phyloP scores from a whole-genome alignment of 1,140 invertebrate genomes.

The Phocides pigmalion region DNA sequence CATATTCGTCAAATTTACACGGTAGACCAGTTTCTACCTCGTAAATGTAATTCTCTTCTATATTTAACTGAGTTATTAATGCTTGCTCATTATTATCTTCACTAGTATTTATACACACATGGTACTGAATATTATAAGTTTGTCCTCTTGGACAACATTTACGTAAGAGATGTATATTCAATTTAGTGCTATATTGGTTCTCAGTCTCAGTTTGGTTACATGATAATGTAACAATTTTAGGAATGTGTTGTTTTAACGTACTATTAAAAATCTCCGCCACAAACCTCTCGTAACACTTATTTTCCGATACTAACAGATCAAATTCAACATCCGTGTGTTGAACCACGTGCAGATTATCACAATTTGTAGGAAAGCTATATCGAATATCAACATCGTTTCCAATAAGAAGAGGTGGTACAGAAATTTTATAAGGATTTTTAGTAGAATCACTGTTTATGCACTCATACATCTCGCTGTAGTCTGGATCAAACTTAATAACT shows the following conservation, averaged over 20 bases:
- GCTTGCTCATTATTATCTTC: slow-evolving; percentile 39
- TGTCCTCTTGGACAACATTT: slow-evolving; percentile 68
- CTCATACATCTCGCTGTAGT: slow-evolving; percentile 46
- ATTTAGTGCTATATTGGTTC: slow-evolving; percentile 27
- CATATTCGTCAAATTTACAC: slow-evolving; percentile 66
- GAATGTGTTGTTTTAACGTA: slow-evolving; percentile 56
- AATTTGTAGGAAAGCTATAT: slow-evolving; percentile 54
- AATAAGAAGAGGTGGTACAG: slow-evolving; percentile 53
- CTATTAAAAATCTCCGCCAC: slow-evolving; percentile 58
- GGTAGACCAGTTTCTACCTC: slow-evolving; percentile 57
- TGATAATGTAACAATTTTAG: slow-evolving; percentile 60
- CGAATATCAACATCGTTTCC: slow-evolving; percentile 50
- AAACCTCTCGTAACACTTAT: slow-evolving; percentile 63
- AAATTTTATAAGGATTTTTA: slow-evolving; percentile 46
- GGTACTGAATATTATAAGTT: slow-evolving; percentile 52
- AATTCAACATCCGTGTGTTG: slow-evolving; percentile 42
- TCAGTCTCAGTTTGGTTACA: slow-evolving; percentile 54
- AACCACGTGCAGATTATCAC: slow-evolving; percentile 48
- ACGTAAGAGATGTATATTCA: slow-evolving; percentile 52
- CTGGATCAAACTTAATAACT: slow-evolving; percentile 46
- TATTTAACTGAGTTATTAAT: slow-evolving; percentile 45
- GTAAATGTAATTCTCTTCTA: slow-evolving; percentile 49
- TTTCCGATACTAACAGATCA: slow-evolving; percentile 36
- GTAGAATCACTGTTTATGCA: slow-evolving; percentile 52
- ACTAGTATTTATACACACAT: slow-evolving; percentile 52